phyloP scores from a whole-genome alignment of 1,140 invertebrate genomes.

The Solen grandis region DNA sequence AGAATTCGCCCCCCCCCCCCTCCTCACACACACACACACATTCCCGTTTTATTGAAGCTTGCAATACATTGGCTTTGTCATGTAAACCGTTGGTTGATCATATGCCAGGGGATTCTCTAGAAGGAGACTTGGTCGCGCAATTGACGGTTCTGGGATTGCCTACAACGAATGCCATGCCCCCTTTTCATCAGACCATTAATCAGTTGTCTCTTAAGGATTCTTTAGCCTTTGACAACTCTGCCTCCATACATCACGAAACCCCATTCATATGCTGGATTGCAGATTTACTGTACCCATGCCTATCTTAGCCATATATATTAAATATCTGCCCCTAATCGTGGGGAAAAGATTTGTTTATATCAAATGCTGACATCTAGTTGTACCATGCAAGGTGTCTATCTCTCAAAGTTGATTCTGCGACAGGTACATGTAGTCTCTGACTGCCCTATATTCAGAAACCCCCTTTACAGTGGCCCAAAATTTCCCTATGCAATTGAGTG shows the following conservation, averaged over 20 bases:
- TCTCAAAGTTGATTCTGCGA: slow-evolving; percentile 36
- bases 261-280: slow-evolving; percentile 15
- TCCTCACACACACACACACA: too few species aligned
- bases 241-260: slow-evolving; percentile 24
- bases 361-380: background rate
- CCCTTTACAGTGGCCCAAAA: too few species aligned
- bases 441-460: slow-evolving; percentile 26
- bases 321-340: background rate
- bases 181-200: slow-evolving; percentile 37
- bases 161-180: slow-evolving; percentile 22
- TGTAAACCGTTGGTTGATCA: background rate
- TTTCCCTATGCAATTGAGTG: too few species aligned
- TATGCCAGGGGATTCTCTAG: too few species aligned
- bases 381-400: slow-evolving; percentile 21
- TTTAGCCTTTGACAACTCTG: background rate
- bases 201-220: slow-evolving; percentile 13
- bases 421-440: slow-evolving; percentile 8
- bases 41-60: slow-evolving; percentile 42
- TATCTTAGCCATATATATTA: slow-evolving; percentile 34
- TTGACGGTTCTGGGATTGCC: slow-evolving; percentile 9
- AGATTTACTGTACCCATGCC: slow-evolving; percentile 34
- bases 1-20: too few species aligned
- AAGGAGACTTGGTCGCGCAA: too few species aligned
- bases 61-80: slow-evolving; percentile 20
- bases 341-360: background rate